Conservation (phyloP, 1,140 invertebrate genomes). For the Ostrea edulis region DNA sequence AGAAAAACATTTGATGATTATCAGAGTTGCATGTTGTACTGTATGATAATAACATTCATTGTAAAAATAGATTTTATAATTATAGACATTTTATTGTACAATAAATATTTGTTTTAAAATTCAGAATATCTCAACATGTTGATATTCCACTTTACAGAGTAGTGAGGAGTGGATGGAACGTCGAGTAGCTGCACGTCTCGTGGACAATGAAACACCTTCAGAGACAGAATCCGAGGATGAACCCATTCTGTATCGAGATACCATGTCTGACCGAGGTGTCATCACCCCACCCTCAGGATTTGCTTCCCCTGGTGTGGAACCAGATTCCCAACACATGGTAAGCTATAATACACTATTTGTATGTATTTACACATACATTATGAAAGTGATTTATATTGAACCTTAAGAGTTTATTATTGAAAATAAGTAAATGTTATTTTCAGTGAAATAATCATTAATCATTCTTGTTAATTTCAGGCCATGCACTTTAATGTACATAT, state of each 20-base stretch:
- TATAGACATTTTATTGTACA: no score
- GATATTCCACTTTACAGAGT: slow-evolving; percentile 6
- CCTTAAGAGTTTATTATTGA: not conserved
- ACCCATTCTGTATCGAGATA: slow-evolving; percentile 54
- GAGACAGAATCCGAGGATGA: slow-evolving; percentile 60
- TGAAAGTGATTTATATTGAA: no score
- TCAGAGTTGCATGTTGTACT: not conserved
- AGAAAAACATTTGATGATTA: not conserved
- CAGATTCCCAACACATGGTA: not conserved
- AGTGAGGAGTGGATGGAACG: slow-evolving; percentile 30
- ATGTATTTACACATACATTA: no score
- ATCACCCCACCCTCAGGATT: slow-evolving; percentile 56
- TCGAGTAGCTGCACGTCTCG: not conserved
- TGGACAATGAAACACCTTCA: slow-evolving; percentile 19
- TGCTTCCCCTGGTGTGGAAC: slow-evolving; percentile 37
- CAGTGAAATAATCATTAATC: not conserved
- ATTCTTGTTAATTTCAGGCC: not conserved
- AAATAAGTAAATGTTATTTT: not conserved
- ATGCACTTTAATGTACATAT: slow-evolving; percentile 2
- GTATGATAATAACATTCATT: not conserved
- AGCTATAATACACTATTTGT: not conserved
- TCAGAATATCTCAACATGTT: no score
- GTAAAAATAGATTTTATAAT: not conserved
- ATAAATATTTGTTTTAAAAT: no score
- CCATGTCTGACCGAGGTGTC: slow-evolving; percentile 16